A percentile compares a stretch with the other conserved stretches of the same genome.
Conservation (phyloP, 1,140 invertebrate species). For the Atta cephalotes region DNA sequence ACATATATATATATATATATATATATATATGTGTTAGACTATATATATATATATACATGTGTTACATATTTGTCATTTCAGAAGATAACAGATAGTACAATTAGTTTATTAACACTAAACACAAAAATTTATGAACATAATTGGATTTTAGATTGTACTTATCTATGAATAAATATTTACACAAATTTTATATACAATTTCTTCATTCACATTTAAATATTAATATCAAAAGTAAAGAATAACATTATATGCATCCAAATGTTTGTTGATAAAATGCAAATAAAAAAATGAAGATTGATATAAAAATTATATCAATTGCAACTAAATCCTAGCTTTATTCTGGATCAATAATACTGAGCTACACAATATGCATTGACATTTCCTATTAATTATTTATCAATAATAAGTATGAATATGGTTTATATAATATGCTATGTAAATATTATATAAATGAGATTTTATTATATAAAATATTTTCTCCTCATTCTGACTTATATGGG, state of each 20-base stretch:
- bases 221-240: not conserved
- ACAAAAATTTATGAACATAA: not conserved
- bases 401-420: not conserved
- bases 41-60: not conserved
- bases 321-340: not conserved
- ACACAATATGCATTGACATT: not conserved
- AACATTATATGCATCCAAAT: not conserved
- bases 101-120: not conserved
- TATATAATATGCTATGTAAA: not conserved
- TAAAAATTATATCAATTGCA: not conserved
- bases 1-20: not conserved
- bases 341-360: not conserved
- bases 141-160: not conserved
- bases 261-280: not conserved
- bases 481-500: not conserved
- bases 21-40: too few species aligned
- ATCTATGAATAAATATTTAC: not conserved
- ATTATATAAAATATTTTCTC: constrained; percentile 1
- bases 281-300: not conserved
- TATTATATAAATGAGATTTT: not conserved
- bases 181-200: not conserved
- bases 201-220: not conserved
- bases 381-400: not conserved
- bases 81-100: not conserved
- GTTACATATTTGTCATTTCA: not conserved